phyloP scores from a whole-genome alignment of 2,797 vertebrate genomes.

The Amniataba percoides region DNA sequence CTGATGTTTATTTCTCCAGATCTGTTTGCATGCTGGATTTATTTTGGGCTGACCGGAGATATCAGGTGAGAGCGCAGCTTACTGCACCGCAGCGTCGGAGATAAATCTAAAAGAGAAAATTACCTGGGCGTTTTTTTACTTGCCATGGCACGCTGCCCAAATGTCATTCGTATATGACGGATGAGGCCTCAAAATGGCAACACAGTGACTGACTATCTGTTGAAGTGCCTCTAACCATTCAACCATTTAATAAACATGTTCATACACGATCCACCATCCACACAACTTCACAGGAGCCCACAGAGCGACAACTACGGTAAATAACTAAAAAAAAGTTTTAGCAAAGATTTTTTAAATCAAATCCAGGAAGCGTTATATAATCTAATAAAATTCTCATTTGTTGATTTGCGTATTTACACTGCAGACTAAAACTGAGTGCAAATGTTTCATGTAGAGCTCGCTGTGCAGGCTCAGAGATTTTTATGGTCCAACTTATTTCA shows the following conservation, averaged over 20 bases:
- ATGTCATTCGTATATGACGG: conserved; percentile 25
- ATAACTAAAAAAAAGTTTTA: not conserved
- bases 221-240: not conserved
- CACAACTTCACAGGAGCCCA: not conserved
- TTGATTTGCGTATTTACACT: not conserved
- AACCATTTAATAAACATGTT: not conserved
- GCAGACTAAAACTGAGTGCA: not conserved
- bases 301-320: too few species aligned
- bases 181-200: conserved; percentile 10
- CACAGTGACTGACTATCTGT: not conserved
- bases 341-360: not conserved
- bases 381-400: not conserved
- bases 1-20: conserved; percentile 27
- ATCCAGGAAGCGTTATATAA: not conserved
- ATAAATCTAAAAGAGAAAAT: conserved; percentile 55
- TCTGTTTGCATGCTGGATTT: conserved; percentile 28
- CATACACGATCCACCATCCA: not conserved
- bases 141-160: conserved; percentile 12
- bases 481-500: too few species aligned
- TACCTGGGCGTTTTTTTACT: conserved; percentile 36
- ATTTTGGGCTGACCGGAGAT: conserved; percentile 31
- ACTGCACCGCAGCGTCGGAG: conserved; percentile 23
- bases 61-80: conserved; percentile 27
- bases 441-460: not conserved
- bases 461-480: not conserved